These are phyloP conservation scores for Mirounga angustirostris DNA, from an alignment of 2,113 vertebrate species.

Conservation along the genomic window DNA sequence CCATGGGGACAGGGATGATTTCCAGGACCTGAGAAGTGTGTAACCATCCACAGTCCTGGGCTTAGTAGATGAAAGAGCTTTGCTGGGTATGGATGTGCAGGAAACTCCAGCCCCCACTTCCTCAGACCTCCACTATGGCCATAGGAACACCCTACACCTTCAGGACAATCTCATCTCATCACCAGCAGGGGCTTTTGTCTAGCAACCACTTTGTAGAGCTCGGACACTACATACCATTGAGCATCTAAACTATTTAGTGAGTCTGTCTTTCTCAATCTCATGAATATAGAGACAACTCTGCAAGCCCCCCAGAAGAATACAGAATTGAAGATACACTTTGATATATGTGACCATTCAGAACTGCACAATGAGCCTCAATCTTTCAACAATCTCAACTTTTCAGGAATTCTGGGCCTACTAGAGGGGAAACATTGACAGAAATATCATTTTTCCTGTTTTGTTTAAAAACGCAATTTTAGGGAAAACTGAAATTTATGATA, in stretches of 20 bases:
- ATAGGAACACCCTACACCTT: not conserved
- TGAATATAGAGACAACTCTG: not conserved
- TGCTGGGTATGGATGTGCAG: not conserved
- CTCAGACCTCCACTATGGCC: not conserved
- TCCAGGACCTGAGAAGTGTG: not conserved
- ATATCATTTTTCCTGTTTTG: slow-evolving; percentile 67
- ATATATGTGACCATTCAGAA: not conserved
- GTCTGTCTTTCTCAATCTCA: not conserved
- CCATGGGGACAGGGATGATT: not conserved
- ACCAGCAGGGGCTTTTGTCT: not conserved
- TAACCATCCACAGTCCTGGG: not conserved
- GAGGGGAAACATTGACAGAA: slow-evolving; percentile 54
- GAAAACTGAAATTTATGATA: slow-evolving; percentile 80
- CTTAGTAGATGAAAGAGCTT: not conserved
- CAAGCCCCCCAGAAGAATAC: not conserved
- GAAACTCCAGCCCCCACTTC: not conserved
- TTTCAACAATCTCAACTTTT: slow-evolving; percentile 60
- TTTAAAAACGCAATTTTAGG: slow-evolving; percentile 72
- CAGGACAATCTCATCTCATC: not conserved
- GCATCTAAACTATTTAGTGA: not conserved
- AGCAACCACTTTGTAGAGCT: not conserved
- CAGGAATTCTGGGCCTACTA: slow-evolving; percentile 30
- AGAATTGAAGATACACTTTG: not conserved
- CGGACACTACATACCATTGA: not conserved
- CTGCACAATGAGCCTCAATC: not conserved